Evolutionary conservation across 2,113 vertebrate genomes (phyloP).

Genomic region (Sapayoa aenigma): DNA sequence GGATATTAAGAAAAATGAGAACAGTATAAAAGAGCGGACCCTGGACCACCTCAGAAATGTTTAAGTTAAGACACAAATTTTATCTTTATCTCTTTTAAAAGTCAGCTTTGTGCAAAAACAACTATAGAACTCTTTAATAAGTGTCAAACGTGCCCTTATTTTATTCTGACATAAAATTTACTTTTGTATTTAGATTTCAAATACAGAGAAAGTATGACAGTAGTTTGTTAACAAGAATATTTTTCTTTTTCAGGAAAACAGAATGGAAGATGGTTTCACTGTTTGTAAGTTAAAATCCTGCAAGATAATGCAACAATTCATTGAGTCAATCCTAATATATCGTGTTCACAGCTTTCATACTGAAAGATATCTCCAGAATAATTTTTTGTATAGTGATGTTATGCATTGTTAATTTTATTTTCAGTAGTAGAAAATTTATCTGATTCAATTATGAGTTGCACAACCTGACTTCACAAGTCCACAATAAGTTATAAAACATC

Average conservation of each 20-base stretch:
- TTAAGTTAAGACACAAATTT: neutral
- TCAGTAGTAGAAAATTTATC: neutral
- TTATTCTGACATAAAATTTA: neutral
- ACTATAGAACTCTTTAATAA: neutral
- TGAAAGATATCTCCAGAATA: neutral
- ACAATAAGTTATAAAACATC: neutral
- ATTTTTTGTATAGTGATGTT: neutral
- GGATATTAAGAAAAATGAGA: neutral
- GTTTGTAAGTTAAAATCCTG: neutral
- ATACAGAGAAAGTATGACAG: fast-evolving
- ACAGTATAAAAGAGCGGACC: neutral
- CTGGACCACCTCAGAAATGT: neutral
- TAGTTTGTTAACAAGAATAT: neutral
- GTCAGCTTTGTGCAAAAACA: neutral
- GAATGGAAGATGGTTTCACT: neutral
- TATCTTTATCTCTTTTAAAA: neutral
- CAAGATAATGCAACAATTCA: neutral
- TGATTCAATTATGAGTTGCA: neutral
- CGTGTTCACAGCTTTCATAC: neutral
- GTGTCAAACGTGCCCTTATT: neutral
- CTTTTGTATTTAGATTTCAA: neutral
- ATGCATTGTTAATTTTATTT: neutral
- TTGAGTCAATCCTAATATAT: neutral
- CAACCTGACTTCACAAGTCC: neutral
- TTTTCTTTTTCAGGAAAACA: neutral